These are phyloP conservation scores for Anticlea derivata DNA, from an alignment of 2,888 invertebrate species.

Conservation along the genomic window DNA sequence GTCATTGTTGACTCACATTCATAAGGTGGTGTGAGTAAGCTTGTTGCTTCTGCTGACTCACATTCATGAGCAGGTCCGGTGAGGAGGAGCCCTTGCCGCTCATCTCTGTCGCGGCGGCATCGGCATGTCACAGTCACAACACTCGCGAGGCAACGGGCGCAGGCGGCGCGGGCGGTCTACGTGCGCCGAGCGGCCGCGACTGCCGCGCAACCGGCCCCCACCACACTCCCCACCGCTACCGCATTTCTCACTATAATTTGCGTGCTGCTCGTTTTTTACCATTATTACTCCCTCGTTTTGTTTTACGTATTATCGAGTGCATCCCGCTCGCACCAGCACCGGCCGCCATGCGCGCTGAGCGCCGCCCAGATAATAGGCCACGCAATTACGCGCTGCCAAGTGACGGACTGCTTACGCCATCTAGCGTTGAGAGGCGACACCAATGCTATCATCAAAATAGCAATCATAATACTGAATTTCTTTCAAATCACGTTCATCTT, in stretches of 20 bases:
- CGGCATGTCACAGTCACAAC: conserved; percentile 77
- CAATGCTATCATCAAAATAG: background rate
- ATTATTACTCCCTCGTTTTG: conserved; percentile 84
- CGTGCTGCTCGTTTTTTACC: conserved; percentile 84
- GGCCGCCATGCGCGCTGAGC: conserved; percentile 80
- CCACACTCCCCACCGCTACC: conserved; percentile 81
- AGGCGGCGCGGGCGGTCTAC: conserved; percentile 70
- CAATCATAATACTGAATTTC: background rate
- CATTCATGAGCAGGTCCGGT: conserved; percentile 83
- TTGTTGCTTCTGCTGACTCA: conserved; percentile 59
- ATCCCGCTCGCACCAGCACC: conserved; percentile 84
- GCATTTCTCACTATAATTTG: conserved; percentile 84
- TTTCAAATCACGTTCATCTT: too few species aligned
- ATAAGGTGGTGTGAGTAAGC: conserved; percentile 56
- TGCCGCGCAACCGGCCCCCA: conserved; percentile 71
- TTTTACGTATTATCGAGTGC: conserved; percentile 84
- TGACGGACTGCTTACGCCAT: conserved; percentile 63
- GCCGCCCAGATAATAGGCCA: conserved; percentile 82
- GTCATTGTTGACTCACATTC: conserved; percentile 74
- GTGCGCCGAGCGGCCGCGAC: conserved; percentile 74
- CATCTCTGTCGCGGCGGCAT: conserved; percentile 71
- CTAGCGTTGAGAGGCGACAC: conserved; percentile 65
- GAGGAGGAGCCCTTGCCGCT: conserved; percentile 80
- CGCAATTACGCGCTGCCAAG: conserved; percentile 73
- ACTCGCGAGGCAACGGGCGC: conserved; percentile 63